Percentiles rank a stretch among this genome's conserved stretches.
Conservation (phyloP, 2,888 invertebrate species). For the Deilephila elpenor region DNA sequence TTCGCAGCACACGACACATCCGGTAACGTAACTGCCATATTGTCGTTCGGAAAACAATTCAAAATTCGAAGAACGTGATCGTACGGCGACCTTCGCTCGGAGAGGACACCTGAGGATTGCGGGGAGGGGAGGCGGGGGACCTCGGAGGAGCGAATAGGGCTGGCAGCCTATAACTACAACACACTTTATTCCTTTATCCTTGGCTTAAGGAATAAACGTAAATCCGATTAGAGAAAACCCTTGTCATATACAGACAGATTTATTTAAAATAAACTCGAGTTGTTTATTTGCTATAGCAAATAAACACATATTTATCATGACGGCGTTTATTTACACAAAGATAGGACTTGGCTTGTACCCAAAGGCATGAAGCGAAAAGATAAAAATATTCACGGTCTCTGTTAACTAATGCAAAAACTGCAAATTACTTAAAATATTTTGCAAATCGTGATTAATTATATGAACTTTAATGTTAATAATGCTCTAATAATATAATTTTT, state of each 20-base stretch:
- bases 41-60: constrained; percentile 61
- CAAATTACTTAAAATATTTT: too few species aligned
- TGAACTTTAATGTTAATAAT: too few species aligned
- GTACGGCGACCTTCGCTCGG: constrained; percentile 67
- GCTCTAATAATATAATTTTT: background rate
- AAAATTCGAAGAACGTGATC: constrained; percentile 64
- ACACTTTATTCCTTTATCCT: background rate
- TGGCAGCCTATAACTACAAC: background rate
- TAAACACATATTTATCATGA: too few species aligned
- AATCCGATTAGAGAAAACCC: background rate
- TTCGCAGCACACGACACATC: constrained; percentile 58
- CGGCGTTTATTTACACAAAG: too few species aligned
- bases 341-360: too few species aligned
- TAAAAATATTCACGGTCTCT: too few species aligned
- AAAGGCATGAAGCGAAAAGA: too few species aligned
- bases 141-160: constrained; percentile 23
- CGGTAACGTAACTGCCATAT: constrained; percentile 62
- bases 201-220: background rate
- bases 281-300: background rate
- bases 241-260: too few species aligned
- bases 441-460: too few species aligned
- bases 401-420: too few species aligned
- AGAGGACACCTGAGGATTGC: constrained; percentile 53
- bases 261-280: background rate
- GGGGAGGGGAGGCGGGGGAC: constrained; percentile 29